Conservation (phyloP, 2,113 vertebrate genomes). For the Turnix velox region DNA sequence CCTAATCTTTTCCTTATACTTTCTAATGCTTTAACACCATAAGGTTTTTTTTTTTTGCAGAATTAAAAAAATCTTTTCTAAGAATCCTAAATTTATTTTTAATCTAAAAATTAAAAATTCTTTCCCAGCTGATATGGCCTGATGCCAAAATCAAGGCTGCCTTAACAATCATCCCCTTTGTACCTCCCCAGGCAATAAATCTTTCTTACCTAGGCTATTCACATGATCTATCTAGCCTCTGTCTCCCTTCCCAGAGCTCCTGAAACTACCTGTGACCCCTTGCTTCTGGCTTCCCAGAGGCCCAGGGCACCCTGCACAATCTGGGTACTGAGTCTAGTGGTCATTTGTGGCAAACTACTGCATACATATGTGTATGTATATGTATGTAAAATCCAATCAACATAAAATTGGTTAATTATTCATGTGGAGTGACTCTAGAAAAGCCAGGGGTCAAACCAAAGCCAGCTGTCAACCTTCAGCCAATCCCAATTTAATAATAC, state of each 20-base stretch:
- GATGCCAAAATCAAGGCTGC: not conserved
- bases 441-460: not conserved
- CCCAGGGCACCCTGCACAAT: not conserved
- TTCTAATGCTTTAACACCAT: not conserved
- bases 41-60: not conserved
- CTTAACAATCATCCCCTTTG: not conserved
- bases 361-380: fast-evolving
- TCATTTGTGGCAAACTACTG: not conserved
- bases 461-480: constrained; percentile 46
- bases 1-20: not conserved
- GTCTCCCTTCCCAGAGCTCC: not conserved
- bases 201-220: not conserved
- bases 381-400: not conserved
- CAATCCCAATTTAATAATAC: constrained; percentile 57
- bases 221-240: not conserved
- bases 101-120: not conserved
- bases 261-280: not conserved
- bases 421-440: not conserved
- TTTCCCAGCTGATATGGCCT: not conserved
- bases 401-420: constrained; percentile 1
- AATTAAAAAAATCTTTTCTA: not conserved
- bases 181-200: not conserved
- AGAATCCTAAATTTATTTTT: not conserved
- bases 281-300: not conserved
- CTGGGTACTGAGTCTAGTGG: not conserved